These are phyloP conservation scores for Parus major DNA, from an alignment of 2,113 vertebrate genomes.

Conservation along the genomic window DNA sequence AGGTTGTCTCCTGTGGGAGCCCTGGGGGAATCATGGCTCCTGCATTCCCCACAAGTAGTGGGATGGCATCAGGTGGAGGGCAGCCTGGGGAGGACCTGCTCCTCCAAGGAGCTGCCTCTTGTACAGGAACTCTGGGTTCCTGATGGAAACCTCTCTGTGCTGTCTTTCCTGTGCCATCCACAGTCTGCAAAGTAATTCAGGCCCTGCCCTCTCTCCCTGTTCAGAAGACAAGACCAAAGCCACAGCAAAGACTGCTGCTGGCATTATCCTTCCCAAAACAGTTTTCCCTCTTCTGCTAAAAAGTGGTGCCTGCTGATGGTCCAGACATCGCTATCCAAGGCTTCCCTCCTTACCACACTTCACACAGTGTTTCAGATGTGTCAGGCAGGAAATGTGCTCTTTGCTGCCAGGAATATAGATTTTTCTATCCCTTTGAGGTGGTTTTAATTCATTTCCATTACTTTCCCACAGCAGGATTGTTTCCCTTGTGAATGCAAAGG, in stretches of 20 bases:
- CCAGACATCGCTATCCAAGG: not conserved
- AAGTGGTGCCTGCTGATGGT: not conserved
- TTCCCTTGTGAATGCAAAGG: fast-evolving
- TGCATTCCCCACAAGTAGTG: fast-evolving
- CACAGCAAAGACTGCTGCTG: fast-evolving
- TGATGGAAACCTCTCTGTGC: not conserved
- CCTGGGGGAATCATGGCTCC: not conserved
- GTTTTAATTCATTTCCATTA: not conserved
- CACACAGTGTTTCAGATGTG: not conserved
- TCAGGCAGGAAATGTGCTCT: not conserved
- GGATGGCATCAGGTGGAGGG: not conserved
- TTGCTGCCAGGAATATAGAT: not conserved
- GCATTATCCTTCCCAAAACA: not conserved
- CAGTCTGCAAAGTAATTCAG: not conserved
- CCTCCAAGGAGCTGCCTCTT: not conserved
- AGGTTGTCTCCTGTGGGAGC: not conserved
- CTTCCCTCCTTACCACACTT: not conserved
- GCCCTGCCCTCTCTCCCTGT: not conserved
- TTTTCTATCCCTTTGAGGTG: not conserved
- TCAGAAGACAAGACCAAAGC: not conserved
- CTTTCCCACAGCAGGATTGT: not conserved
- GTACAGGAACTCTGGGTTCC: not conserved
- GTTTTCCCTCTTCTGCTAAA: not conserved
- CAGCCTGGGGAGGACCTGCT: not conserved
- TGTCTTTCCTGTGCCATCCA: not conserved